phyloP scores from a whole-genome alignment of 2,888 invertebrate species.

The Oithona nana region DNA sequence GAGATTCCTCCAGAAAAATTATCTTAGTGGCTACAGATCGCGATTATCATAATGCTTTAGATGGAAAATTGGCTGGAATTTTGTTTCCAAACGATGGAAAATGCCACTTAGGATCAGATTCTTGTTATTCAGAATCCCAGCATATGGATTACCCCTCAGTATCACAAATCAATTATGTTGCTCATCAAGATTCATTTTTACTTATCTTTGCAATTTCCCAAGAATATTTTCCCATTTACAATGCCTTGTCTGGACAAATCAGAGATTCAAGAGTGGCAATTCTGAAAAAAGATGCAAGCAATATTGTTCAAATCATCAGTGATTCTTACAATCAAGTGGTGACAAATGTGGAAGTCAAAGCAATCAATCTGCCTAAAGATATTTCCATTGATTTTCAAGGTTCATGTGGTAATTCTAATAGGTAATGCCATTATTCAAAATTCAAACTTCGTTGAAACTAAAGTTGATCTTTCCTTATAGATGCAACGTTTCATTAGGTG shows the following conservation, averaged over 20 bases:
- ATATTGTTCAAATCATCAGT: conserved; percentile 11
- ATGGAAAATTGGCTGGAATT: conserved; percentile 12
- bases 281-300: conserved; percentile 8
- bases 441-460: neutral
- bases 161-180: conserved; percentile 1
- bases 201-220: conserved; percentile 2
- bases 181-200: neutral
- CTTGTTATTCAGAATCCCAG: neutral
- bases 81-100: conserved; percentile 11
- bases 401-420: neutral
- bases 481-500: neutral
- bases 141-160: conserved; percentile 10
- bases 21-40: conserved; percentile 13
- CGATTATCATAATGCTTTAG: conserved; percentile 15
- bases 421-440: neutral
- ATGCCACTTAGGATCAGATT: conserved; percentile 1
- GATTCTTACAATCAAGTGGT: neutral
- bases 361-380: neutral
- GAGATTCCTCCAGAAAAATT: conserved; percentile 9
- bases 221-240: neutral
- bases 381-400: neutral
- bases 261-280: conserved; percentile 1
- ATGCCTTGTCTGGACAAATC: neutral
- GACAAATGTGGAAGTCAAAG: neutral
- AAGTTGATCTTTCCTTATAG: no score